Evolutionary conservation across 2,113 vertebrate species (phyloP).

Genomic region (Catagonus wagneri): DNA sequence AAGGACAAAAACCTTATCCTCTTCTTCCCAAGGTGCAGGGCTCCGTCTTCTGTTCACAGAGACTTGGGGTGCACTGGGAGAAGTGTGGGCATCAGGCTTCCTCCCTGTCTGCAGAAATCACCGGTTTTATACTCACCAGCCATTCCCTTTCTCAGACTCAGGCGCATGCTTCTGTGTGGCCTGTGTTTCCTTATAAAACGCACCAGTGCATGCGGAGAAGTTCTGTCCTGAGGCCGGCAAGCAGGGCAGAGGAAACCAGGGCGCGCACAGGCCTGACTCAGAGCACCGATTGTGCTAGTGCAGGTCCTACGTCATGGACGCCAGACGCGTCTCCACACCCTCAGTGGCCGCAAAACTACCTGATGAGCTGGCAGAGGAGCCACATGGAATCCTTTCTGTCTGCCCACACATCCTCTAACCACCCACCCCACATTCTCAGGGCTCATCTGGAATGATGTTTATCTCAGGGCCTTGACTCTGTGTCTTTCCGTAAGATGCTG

Average conservation of each 20-base stretch:
- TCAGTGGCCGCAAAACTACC: not conserved
- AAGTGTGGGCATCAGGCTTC: rapidly evolving
- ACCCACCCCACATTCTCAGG: rapidly evolving
- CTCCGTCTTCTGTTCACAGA: not conserved
- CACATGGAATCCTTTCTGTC: rapidly evolving
- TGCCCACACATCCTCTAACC: not conserved
- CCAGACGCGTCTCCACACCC: not conserved
- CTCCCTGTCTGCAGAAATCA: not conserved
- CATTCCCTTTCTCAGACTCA: not conserved
- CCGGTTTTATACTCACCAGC: not conserved
- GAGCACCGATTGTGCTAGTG: rapidly evolving
- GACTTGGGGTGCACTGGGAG: not conserved
- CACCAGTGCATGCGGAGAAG: not conserved
- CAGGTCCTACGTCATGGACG: rapidly evolving
- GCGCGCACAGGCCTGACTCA: rapidly evolving
- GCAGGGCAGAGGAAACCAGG: not conserved
- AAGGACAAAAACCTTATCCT: not conserved
- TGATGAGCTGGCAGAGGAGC: not conserved
- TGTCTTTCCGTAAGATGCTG: rapidly evolving
- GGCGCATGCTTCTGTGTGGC: not conserved
- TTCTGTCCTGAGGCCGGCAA: not conserved
- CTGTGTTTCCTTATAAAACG: not conserved
- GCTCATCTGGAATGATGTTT: not conserved
- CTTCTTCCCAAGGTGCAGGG: not conserved
- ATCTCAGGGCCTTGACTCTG: not conserved